A percentile compares a stretch with the other conserved stretches of the same genome.
These are phyloP conservation scores for Aurelia coerulea DNA, from an alignment of 30 jellyfish, hydroid and myxozoan genomes.

Conservation along the genomic window DNA sequence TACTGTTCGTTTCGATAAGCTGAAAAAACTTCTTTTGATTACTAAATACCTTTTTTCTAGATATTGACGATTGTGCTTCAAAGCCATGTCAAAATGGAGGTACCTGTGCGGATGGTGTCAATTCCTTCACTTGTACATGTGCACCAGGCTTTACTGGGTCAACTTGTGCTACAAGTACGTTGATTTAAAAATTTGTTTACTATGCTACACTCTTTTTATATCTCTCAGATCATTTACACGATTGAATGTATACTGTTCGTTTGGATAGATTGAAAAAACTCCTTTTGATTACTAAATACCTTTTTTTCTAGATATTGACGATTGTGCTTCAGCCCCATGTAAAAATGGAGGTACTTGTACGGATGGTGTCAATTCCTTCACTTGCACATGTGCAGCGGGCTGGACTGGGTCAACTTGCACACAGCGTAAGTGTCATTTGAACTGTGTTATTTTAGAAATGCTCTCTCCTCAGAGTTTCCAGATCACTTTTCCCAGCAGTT, in stretches of 20 bases:
- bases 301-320: slow-evolving; percentile 8
- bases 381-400: slow-evolving; percentile 35
- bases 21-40: no score
- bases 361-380: neutral
- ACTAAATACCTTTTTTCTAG: no score
- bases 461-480: neutral
- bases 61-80: slow-evolving; percentile 1
- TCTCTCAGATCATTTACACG: neutral
- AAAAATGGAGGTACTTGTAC: slow-evolving; percentile 33
- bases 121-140: slow-evolving; percentile 2
- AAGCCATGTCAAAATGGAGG: slow-evolving; percentile 35
- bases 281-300: neutral
- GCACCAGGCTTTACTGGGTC: slow-evolving; percentile 9
- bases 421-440: slow-evolving; percentile 5
- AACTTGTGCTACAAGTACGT: neutral
- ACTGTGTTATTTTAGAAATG: neutral
- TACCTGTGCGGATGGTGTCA: neutral
- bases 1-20: no score
- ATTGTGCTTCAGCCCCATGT: slow-evolving; percentile 34
- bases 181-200: no score
- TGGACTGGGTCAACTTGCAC: slow-evolving; percentile 40
- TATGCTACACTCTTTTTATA: neutral
- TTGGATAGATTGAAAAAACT: neutral
- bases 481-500: no score
- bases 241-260: neutral